Evolutionary conservation across 2,888 invertebrate species (phyloP).

Genomic region (Crepidodera aurea): DNA sequence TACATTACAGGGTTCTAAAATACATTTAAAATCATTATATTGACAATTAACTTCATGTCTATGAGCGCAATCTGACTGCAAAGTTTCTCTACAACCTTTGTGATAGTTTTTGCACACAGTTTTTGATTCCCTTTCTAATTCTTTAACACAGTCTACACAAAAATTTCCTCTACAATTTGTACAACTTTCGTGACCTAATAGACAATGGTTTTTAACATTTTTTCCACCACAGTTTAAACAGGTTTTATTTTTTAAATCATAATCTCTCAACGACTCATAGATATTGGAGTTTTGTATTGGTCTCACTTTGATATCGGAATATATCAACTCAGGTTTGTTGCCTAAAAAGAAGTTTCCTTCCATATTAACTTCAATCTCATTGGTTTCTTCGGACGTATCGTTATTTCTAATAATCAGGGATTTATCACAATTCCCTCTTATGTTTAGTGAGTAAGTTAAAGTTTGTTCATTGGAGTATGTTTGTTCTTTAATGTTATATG

Average conservation of each 20-base stretch:
- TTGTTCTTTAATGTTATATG: constrained; percentile 38
- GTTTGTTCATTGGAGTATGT: constrained; percentile 25
- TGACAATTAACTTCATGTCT: constrained; percentile 49
- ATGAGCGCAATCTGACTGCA: constrained; percentile 39
- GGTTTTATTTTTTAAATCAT: constrained; percentile 2
- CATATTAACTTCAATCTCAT: constrained; percentile 34
- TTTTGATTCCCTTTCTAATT: constrained; percentile 43
- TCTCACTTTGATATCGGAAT: constrained; percentile 33
- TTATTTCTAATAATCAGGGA: constrained; percentile 19
- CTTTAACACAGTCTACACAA: constrained; percentile 47
- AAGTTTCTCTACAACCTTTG: constrained; percentile 47
- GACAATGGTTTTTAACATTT: constrained; percentile 40
- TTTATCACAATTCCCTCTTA: constrained; percentile 40
- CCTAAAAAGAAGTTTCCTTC: constrained; percentile 38
- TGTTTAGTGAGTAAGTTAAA: constrained; percentile 35
- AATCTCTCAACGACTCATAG: constrained; percentile 34
- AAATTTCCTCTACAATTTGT: constrained; percentile 45
- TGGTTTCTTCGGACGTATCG: background rate
- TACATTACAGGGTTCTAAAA: constrained; percentile 43
- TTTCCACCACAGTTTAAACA: constrained; percentile 42
- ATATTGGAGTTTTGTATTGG: constrained; percentile 30
- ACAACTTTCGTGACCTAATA: constrained; percentile 48
- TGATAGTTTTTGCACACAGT: constrained; percentile 48
- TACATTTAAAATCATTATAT: constrained; percentile 49
- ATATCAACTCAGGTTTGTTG: constrained; percentile 34